Conservation (phyloP, 2,888 invertebrate genomes). For the Agonopterix heracliana region DNA sequence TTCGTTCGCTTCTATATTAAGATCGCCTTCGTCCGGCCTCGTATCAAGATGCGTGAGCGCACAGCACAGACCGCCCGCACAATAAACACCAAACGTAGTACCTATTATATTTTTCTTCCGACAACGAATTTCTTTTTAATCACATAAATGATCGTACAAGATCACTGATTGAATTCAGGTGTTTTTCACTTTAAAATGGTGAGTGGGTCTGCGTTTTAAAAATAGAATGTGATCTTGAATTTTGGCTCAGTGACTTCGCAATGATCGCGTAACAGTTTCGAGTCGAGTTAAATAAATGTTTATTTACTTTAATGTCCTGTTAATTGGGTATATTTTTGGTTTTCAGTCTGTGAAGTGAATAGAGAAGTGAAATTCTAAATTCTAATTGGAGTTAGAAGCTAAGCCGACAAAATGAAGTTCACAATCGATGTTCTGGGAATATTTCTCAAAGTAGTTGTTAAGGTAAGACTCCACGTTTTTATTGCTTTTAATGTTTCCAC, state of each 20-base stretch:
- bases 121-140: constrained; percentile 47
- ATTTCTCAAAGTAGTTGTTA: constrained; percentile 70
- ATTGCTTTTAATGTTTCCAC: neutral
- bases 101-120: constrained; percentile 67
- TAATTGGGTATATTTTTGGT: constrained; percentile 32
- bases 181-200: neutral
- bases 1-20: constrained; percentile 68
- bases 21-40: constrained; percentile 61
- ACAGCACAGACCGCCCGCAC: constrained; percentile 45
- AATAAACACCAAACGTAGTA: constrained; percentile 58
- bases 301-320: constrained; percentile 2
- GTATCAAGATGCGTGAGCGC: constrained; percentile 57
- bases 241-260: constrained; percentile 15
- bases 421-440: constrained; percentile 69
- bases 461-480: constrained; percentile 41
- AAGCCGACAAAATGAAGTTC: constrained; percentile 62
- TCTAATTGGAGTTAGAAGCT: constrained; percentile 16
- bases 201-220: constrained; percentile 1
- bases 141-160: constrained; percentile 26
- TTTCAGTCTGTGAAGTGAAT: constrained; percentile 61
- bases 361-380: constrained; percentile 37
- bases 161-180: neutral
- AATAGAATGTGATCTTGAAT: constrained; percentile 34
- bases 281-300: neutral
- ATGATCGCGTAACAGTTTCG: constrained; percentile 21